A percentile compares a stretch with the other conserved stretches of the same genome.
Conservation (phyloP, 2,888 invertebrate species). For the Sesamia inferens region DNA sequence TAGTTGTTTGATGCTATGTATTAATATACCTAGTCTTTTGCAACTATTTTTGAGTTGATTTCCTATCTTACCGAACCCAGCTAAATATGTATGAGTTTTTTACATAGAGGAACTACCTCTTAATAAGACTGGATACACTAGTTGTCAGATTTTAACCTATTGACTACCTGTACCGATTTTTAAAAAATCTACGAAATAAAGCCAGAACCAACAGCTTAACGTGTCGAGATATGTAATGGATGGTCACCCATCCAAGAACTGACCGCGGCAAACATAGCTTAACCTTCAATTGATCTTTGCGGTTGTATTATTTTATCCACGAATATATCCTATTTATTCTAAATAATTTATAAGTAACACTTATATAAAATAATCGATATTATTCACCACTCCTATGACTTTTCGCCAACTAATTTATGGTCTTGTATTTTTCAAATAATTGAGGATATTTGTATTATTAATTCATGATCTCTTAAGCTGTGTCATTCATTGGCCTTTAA, state of each 20-base stretch:
- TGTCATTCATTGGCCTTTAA: slow-evolving; percentile 36
- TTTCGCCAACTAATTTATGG: neutral
- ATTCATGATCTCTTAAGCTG: slow-evolving; percentile 33
- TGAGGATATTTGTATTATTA: neutral
- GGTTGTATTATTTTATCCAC: neutral
- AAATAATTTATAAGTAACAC: neutral
- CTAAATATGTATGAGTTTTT: neutral
- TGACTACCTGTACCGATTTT: neutral
- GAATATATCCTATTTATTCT: neutral
- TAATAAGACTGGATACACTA: neutral
- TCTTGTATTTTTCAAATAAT: neutral
- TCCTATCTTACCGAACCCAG: neutral
- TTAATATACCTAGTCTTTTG: neutral
- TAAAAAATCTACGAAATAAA: neutral
- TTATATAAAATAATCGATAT: neutral
- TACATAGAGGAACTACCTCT: neutral
- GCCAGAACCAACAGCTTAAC: neutral
- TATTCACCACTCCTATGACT: no score
- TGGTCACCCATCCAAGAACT: neutral
- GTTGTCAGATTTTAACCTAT: neutral
- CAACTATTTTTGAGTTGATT: neutral
- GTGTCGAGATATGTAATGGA: neutral
- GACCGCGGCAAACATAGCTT: neutral
- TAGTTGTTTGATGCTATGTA: neutral
- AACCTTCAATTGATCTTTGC: neutral